Conservation (phyloP, 2,888 invertebrate genomes). For the Drosophila imparisetae region DNA sequence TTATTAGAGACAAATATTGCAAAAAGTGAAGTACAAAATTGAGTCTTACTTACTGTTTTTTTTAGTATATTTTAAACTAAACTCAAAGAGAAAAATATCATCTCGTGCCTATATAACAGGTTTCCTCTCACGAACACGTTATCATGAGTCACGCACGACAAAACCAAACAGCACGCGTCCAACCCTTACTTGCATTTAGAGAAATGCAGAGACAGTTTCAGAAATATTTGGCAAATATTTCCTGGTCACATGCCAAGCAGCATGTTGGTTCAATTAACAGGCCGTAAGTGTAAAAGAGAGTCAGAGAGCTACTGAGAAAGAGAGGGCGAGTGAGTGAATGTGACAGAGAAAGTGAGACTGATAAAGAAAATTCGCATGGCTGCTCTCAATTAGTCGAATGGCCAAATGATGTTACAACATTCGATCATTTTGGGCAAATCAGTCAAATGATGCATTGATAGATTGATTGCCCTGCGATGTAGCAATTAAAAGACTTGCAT, state of each 20-base stretch:
- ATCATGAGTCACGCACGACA: background rate
- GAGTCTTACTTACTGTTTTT: background rate
- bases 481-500: slow-evolving; percentile 46
- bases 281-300: slow-evolving; percentile 5
- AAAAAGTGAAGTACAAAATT: background rate
- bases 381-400: slow-evolving; percentile 68
- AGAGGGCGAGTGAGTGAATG: background rate
- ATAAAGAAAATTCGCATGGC: slow-evolving; percentile 32
- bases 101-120: background rate
- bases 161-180: background rate
- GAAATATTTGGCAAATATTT: slow-evolving; percentile 34
- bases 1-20: background rate
- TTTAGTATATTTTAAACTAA: background rate
- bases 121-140: background rate
- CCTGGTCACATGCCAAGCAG: slow-evolving; percentile 44
- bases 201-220: slow-evolving; percentile 12
- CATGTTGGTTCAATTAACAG: slow-evolving; percentile 65
- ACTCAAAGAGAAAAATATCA: background rate
- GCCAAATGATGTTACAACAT: slow-evolving; percentile 46
- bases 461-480: slow-evolving; percentile 34
- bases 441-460: slow-evolving; percentile 16
- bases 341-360: slow-evolving; percentile 15
- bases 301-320: slow-evolving; percentile 1
- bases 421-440: slow-evolving; percentile 56
- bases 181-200: slow-evolving; percentile 1